Evolutionary conservation across 2,888 invertebrate species (phyloP), one percentile per base, ranked within the genome.

Genomic region (Agrotis clavis): DNA sequence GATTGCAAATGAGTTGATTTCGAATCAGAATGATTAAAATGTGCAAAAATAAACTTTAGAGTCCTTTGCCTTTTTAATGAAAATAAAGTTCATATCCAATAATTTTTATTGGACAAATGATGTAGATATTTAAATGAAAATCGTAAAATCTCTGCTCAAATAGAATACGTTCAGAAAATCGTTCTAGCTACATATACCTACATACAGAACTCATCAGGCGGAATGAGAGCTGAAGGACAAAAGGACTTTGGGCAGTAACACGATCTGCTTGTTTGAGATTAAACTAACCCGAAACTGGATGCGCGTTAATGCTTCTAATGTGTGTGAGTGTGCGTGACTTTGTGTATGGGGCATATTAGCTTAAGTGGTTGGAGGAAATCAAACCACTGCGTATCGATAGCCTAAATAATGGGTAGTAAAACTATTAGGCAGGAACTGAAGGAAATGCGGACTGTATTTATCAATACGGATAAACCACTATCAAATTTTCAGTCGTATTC

Each of bases 221-320:
- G 72, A 87, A 88, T 85, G 77, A 75, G 83, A 83, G 81, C 69
- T 71, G 70, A 75, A 81, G 79, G 83, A 81, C 86, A 83, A 87
- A 86, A 85, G 77, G 84, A 82, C 77, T 88, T 89, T 85, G 82
- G 84, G 65, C 71, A 84, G 92, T 90, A 91, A 92, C 88, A 78
- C 85, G 90, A 92, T 91, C 90, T 88, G 83, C 86, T 92, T 92
- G 90, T 89, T 91, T 90, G 89, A 88, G 89, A 90, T 91, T 89
- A 90, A 90, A 90, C 90, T 90, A 88, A 90, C 90, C 90, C 89
- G 88, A 90, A 91, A 91, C 88, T 89, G 88, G 86, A 89, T 86
- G 86, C 85, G 85, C 89, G 87, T 87, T 90, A 90, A 91, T 90
- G 88, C 81, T 73, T 77, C 76, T 48, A 68, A 82, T 76, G 82